Evolutionary conservation across 2,888 invertebrate species (phyloP), one percentile per base, ranked within the genome.

Genomic region (Aphrophora alni): DNA sequence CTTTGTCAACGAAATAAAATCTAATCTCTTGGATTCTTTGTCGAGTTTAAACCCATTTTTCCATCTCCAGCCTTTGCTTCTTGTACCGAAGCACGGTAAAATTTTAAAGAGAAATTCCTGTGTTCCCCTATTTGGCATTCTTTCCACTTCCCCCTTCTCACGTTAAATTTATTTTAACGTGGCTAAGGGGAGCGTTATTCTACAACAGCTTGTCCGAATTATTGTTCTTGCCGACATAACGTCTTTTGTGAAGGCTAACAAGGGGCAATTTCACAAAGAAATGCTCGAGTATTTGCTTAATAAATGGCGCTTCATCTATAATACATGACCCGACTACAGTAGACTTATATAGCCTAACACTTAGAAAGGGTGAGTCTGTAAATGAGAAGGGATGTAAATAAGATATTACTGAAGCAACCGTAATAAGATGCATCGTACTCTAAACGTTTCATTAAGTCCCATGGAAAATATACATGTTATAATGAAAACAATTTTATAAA

Each of bases 231-330:
- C 59, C 59, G 59, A 59, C 59, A 21, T 59, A 21, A 59, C 59
- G 38, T 28, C 78, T 59, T 59, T 78, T 78, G 78, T 78, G 14
- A 17, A n/a, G 51, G 38, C 59, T 44, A 25, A 24, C 71, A 33
- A 24, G 71, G 59, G 78, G 73, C 78, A 78, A 78, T 78, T 78
- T 59, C 78, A 72, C 44, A 44, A 51, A 33, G 73, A 74, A 74
- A 79, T 72, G 73, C 59, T 1, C 25, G 72, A 38, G 78, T 74
- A 79, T 79, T 73, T 73, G 78, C 74, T 68, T 79, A 79, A 79
- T 79, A 79, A 79, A 79, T 74, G 78, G 75, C n/a, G 78, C 68
- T 74, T 79, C 78, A 79, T 79, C 78, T 79, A 73, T 74, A 74
- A 75, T 75, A 77, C 38, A 33, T 17, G 38, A 14, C 73, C 59